Conservation (phyloP, 2,888 invertebrate species). For the Pollenia angustigena region DNA sequence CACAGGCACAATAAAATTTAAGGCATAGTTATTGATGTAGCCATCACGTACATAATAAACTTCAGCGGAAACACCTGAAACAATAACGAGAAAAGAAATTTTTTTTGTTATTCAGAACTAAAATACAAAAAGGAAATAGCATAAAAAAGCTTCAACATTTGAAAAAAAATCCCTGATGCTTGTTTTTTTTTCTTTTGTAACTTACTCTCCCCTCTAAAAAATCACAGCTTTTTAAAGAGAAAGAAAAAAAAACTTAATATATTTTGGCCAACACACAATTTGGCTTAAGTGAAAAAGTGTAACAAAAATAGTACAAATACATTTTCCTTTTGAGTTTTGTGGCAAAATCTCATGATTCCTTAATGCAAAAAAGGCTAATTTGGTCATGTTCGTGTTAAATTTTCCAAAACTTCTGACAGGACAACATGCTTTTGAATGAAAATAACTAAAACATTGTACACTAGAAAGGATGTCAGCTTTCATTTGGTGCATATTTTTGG, state of each 20-base stretch:
- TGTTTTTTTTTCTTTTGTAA: background rate
- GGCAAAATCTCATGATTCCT: constrained; percentile 45
- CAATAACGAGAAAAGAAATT: constrained; percentile 59
- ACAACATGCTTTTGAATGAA: constrained; percentile 13
- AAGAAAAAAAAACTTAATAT: constrained; percentile 35
- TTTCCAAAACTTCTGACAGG: constrained; percentile 35
- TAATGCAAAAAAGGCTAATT: constrained; percentile 42
- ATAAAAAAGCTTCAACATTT: constrained; percentile 11
- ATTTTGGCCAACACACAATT: constrained; percentile 49
- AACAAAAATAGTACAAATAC: background rate
- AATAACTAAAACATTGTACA: background rate
- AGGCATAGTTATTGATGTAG: constrained; percentile 94
- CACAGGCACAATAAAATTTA: constrained; percentile 94
- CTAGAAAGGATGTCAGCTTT: constrained; percentile 14
- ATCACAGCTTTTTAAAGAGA: background rate
- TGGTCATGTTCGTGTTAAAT: constrained; percentile 36
- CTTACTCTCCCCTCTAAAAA: background rate
- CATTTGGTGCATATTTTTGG: constrained; percentile 22
- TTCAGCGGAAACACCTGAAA: constrained; percentile 92
- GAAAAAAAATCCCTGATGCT: background rate
- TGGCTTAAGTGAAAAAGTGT: background rate
- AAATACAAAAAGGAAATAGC: background rate
- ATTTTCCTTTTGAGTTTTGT: constrained; percentile 1
- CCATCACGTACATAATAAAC: constrained; percentile 96
- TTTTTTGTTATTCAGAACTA: constrained; percentile 19